Conservation (phyloP, 2,113 vertebrate genomes). For the Laticauda colubrina region DNA sequence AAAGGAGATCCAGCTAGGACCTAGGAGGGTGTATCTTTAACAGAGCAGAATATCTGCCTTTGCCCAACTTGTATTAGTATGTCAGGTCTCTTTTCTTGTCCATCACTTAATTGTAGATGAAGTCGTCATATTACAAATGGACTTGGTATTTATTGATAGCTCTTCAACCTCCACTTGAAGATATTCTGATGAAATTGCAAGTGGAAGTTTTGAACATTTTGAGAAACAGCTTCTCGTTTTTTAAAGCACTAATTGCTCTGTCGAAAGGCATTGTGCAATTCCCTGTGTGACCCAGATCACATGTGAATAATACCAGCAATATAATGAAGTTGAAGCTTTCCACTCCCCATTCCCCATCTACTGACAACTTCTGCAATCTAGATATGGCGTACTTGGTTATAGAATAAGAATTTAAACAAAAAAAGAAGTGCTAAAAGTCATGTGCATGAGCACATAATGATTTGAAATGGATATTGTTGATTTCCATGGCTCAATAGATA, state of each 20-base stretch:
- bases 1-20: neutral
- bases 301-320: neutral
- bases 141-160: neutral
- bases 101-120: neutral
- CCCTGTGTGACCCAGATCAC: neutral
- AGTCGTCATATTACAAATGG: neutral
- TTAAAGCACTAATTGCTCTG: neutral
- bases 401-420: neutral
- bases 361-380: neutral
- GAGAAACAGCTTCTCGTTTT: neutral
- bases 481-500: neutral
- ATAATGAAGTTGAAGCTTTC: neutral
- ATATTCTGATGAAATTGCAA: neutral
- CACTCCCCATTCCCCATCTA: no score
- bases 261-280: neutral
- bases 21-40: neutral
- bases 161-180: neutral
- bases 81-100: neutral
- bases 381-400: neutral
- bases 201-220: neutral
- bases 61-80: neutral
- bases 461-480: neutral
- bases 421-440: neutral
- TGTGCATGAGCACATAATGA: neutral
- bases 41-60: neutral